Conservation (phyloP, 2,888 invertebrate species). For the Ormyrus pomaceus region DNA sequence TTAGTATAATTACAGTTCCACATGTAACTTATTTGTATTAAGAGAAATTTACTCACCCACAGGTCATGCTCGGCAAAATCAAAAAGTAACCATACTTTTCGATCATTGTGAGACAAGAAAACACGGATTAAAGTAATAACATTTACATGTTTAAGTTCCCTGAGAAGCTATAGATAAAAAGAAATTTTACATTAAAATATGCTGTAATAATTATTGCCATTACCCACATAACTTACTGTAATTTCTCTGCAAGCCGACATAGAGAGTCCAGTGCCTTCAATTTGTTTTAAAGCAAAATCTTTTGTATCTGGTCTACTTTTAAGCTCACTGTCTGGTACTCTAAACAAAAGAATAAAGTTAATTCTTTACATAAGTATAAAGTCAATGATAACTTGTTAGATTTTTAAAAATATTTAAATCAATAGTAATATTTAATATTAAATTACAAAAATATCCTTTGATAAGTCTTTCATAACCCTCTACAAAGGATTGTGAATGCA, state of each 20-base stretch:
- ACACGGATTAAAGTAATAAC: constrained; percentile 97
- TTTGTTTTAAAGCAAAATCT: constrained; percentile 98
- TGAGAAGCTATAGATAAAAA: constrained; percentile 83
- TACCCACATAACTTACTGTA: constrained; percentile 82
- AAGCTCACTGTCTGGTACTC: constrained; percentile 73
- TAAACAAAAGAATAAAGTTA: constrained; percentile 52
- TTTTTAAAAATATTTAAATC: neutral
- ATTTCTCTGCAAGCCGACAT: constrained; percentile 99
- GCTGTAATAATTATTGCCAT: neutral
- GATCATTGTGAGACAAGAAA: constrained; percentile 95
- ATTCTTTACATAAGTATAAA: neutral
- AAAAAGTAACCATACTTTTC: constrained; percentile 97
- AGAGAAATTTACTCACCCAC: constrained; percentile 81
- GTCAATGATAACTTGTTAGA: neutral
- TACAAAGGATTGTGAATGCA: too few species aligned
- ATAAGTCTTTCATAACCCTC: too few species aligned
- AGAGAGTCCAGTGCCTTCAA: constrained; percentile 98
- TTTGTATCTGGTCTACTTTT: constrained; percentile 83
- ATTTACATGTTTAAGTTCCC: constrained; percentile 97
- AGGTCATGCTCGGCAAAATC: constrained; percentile 99
- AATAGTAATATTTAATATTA: too few species aligned
- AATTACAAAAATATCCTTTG: too few species aligned
- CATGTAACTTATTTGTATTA: neutral
- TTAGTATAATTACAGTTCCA: too few species aligned
- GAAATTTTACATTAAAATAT: constrained; percentile 30